phyloP scores from a whole-genome alignment of 2,888 invertebrate species.

The Antitype chi region DNA sequence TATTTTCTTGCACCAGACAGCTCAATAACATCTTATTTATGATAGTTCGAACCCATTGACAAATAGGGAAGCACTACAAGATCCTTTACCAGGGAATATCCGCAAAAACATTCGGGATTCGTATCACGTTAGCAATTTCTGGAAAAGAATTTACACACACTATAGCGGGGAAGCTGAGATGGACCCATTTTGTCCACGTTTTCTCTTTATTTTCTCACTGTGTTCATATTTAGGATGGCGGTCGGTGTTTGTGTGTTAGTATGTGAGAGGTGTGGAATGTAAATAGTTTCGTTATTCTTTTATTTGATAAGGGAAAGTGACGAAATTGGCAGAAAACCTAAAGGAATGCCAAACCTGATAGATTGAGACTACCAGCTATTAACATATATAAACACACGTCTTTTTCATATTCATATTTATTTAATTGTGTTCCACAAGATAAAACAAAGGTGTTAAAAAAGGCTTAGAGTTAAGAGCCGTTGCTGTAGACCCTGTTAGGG shows the following conservation, averaged over 20 bases:
- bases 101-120: conserved; percentile 36
- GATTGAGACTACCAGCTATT: background rate
- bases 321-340: background rate
- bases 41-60: conserved; percentile 12
- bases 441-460: too few species aligned
- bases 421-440: too few species aligned
- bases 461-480: too few species aligned
- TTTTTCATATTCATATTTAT: too few species aligned
- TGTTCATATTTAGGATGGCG: conserved; percentile 22
- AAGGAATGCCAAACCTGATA: background rate
- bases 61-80: conserved; percentile 14
- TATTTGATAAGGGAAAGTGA: background rate
- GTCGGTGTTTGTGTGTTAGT: conserved; percentile 8
- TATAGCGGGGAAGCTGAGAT: conserved; percentile 3
- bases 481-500: too few species aligned
- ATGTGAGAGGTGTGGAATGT: conserved; percentile 19
- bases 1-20: conserved; percentile 17
- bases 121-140: conserved; percentile 56
- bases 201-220: conserved; percentile 30
- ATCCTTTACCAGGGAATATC: conserved; percentile 8
- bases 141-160: conserved; percentile 43
- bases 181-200: conserved; percentile 35
- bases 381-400: too few species aligned
- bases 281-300: conserved; percentile 32
- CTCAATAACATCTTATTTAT: conserved; percentile 42